Conservation (phyloP, 2,888 invertebrate genomes). For the Drosophila borborema region DNA sequence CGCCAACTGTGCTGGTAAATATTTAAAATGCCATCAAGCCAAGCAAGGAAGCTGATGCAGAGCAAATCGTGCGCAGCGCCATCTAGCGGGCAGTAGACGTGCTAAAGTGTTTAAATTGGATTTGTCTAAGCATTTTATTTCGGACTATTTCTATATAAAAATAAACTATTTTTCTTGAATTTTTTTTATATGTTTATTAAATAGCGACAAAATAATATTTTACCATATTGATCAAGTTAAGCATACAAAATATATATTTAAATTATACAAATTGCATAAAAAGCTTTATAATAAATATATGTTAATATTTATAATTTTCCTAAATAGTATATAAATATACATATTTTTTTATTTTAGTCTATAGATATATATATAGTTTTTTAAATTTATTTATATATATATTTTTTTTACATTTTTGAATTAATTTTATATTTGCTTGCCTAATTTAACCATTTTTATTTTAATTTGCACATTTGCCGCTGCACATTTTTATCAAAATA, state of each 20-base stretch:
- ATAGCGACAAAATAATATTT: slow-evolving; percentile 27
- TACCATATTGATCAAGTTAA: slow-evolving; percentile 12
- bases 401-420: no score
- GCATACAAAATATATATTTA: slow-evolving; percentile 13
- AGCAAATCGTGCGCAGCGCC: neutral
- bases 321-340: neutral
- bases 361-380: neutral
- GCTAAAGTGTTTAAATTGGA: neutral
- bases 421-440: neutral
- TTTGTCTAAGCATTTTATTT: neutral
- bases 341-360: neutral
- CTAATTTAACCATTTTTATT: neutral
- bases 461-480: neutral
- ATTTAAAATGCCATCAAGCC: slow-evolving; percentile 62
- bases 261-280: slow-evolving; percentile 28
- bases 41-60: neutral
- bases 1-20: slow-evolving; percentile 53
- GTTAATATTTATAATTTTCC: neutral
- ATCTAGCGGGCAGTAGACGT: neutral
- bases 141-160: neutral
- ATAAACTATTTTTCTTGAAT: neutral
- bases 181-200: slow-evolving; percentile 21
- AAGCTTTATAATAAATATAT: slow-evolving; percentile 30
- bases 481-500: slow-evolving; percentile 59
- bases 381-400: neutral